Base-by-base conservation (phyloP, 2,113 vertebrate genomes). In the Eulacestoma nigropectus region DNA sequence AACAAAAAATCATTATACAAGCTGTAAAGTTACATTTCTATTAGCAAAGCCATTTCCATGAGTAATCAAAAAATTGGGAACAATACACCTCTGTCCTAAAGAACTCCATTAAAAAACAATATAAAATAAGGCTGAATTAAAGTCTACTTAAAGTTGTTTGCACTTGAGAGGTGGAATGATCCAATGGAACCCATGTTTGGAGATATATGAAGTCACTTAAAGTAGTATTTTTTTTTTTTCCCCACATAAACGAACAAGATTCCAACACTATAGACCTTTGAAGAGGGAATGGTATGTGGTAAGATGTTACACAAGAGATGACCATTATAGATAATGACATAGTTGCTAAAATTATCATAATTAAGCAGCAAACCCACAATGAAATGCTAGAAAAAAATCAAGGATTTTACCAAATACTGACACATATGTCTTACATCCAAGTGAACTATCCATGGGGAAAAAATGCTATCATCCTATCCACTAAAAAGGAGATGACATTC, bases 11-110 rank as follows among this genome's bases (percentile, higher is more conserved):
- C 21, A 21, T 19, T 52, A 50, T 9, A 62, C 6, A 53, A 74
- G 17, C 10, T 27, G 62, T 56, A 41, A 44, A 60, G 5, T 41
- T 53, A 37, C 16, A 59, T 33, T 53, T 49, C 3, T 4, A 16
- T 37, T 76, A 56, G 9, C 14, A 50, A 39, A 83, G 27, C 8
- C 27, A 18, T 39, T 85, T 62, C 44, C 0, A 0, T 11, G 25
- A 74, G 12, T 44, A 44, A 90, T 37, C 26, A 47, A 55, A 56
- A 6, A 53, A 23, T 3, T 35, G 6, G 13, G 20, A 84, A 29
- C 3, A 29, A 65, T 21, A 42, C 2, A n/a, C 2, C 13, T 70
- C n/a, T 86, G 18, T 9, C 17, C 21, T 50, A 7, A 91, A 55
- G 2, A 75, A 63, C 37, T 67, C 6, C 1, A 47, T 42, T 63